Conservation (phyloP, 1,140 invertebrate genomes). For the Magallana ariakensis region DNA sequence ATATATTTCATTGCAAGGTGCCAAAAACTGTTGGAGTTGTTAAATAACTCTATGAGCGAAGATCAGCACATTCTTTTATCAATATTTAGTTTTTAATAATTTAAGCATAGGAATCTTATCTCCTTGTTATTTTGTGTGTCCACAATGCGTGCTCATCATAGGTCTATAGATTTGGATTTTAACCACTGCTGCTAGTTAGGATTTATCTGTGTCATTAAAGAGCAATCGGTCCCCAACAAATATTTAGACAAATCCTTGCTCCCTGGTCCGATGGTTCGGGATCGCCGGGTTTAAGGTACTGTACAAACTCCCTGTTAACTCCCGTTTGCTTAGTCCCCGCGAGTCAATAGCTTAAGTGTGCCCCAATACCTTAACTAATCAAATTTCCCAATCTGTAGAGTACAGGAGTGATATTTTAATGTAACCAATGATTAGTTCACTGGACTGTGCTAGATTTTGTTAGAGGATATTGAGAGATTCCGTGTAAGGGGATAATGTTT, state of each 20-base stretch:
- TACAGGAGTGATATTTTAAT: not conserved
- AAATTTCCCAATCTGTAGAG: conserved; percentile 6
- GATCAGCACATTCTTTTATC: conserved; percentile 20
- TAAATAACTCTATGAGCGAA: not conserved
- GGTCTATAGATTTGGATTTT: not conserved
- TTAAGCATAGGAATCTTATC: conserved; percentile 5
- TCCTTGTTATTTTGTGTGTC: conserved; percentile 32
- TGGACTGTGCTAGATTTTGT: conserved; percentile 21
- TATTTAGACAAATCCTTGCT: conserved; percentile 22
- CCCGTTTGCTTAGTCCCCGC: not conserved
- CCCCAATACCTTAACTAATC: conserved; percentile 1
- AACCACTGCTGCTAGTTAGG: not conserved
- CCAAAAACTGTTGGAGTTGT: not conserved
- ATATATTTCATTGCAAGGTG: not conserved
- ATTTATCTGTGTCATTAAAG: conserved; percentile 29
- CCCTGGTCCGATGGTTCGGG: not conserved
- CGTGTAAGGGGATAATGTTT: conserved; percentile 15
- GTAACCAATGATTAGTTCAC: not conserved
- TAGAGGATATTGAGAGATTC: not conserved
- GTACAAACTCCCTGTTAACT: not conserved
- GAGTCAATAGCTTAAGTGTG: not conserved
- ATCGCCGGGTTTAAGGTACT: conserved; percentile 7
- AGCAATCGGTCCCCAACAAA: conserved; percentile 26
- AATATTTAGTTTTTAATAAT: conserved; percentile 34
- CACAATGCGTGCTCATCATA: not conserved